These are phyloP conservation scores for Protodeltote pygarga DNA, from an alignment of 2,888 invertebrate genomes.

Conservation along the genomic window DNA sequence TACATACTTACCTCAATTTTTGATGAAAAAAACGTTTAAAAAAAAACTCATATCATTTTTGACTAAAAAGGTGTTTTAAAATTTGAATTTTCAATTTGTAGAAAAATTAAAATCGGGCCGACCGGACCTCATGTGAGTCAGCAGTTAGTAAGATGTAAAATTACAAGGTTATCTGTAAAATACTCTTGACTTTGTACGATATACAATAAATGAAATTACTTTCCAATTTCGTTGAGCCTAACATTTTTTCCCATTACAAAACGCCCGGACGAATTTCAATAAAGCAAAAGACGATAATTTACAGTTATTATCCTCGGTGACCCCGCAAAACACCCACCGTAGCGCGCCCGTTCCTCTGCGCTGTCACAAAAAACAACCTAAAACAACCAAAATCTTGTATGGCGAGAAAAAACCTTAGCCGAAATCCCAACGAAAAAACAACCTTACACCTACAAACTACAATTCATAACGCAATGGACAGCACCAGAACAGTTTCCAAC, in stretches of 20 bases:
- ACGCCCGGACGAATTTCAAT: constrained; percentile 81
- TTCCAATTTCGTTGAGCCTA: constrained; percentile 8
- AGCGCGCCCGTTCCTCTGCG: constrained; percentile 71
- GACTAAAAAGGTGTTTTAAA: too few relatives aligned
- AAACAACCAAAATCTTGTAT: constrained; percentile 82
- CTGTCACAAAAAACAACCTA: constrained; percentile 80
- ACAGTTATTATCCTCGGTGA: constrained; percentile 86
- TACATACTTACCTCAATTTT: too few relatives aligned
- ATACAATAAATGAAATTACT: not conserved
- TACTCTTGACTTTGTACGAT: too few relatives aligned
- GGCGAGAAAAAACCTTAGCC: constrained; percentile 73
- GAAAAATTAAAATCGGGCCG: too few relatives aligned
- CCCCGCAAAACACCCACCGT: constrained; percentile 86
- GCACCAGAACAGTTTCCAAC: constrained; percentile 56
- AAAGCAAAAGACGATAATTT: constrained; percentile 84
- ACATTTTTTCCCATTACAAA: constrained; percentile 75
- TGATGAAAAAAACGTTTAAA: too few relatives aligned
- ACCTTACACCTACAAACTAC: constrained; percentile 55
- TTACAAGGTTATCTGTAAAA: too few relatives aligned
- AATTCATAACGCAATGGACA: constrained; percentile 45
- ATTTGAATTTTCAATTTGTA: too few relatives aligned
- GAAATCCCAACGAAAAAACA: constrained; percentile 51
- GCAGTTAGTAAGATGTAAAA: too few relatives aligned
- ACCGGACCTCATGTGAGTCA: too few relatives aligned
- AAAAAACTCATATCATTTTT: too few relatives aligned